These are phyloP conservation scores for Linnaemya tessellans DNA, from an alignment of 2,888 invertebrate species.

Conservation along the genomic window DNA sequence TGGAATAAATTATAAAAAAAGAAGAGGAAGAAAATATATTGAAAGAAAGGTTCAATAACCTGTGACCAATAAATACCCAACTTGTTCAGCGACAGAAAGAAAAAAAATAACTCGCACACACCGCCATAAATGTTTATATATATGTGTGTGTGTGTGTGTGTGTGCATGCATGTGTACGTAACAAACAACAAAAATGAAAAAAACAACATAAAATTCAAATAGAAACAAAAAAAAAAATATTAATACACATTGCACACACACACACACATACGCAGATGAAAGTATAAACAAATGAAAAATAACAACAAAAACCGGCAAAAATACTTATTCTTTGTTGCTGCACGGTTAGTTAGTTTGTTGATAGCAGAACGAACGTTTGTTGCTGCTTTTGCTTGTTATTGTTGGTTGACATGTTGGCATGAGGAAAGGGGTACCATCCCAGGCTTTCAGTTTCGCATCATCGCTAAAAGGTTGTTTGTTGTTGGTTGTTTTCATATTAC, in stretches of 20 bases:
- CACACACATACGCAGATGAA: too few species aligned
- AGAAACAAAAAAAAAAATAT: constrained; percentile 38
- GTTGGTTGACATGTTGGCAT: constrained; percentile 31
- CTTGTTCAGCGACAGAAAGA: constrained; percentile 29
- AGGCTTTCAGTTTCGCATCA: constrained; percentile 12
- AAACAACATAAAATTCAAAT: constrained; percentile 39
- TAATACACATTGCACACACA: too few species aligned
- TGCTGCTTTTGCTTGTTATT: constrained; percentile 30
- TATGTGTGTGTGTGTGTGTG: too few species aligned
- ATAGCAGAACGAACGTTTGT: neutral
- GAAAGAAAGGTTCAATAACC: constrained; percentile 69
- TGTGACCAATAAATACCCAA: constrained; percentile 63
- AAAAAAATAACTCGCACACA: constrained; percentile 11
- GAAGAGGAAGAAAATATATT: constrained; percentile 15
- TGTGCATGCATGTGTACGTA: neutral
- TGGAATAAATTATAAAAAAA: constrained; percentile 12
- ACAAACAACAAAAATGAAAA: constrained; percentile 29
- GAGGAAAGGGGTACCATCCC: neutral
- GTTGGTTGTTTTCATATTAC: neutral
- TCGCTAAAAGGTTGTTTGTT: constrained; percentile 32
- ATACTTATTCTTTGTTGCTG: constrained; percentile 19
- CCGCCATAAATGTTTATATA: too few species aligned
- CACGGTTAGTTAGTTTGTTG: constrained; percentile 14
- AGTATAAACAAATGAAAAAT: constrained; percentile 16
- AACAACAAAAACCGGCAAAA: constrained; percentile 50